Percentiles rank a stretch among this genome's conserved stretches.
phyloP scores from a whole-genome alignment of 1,140 invertebrate species.

The Asobara japonica region DNA sequence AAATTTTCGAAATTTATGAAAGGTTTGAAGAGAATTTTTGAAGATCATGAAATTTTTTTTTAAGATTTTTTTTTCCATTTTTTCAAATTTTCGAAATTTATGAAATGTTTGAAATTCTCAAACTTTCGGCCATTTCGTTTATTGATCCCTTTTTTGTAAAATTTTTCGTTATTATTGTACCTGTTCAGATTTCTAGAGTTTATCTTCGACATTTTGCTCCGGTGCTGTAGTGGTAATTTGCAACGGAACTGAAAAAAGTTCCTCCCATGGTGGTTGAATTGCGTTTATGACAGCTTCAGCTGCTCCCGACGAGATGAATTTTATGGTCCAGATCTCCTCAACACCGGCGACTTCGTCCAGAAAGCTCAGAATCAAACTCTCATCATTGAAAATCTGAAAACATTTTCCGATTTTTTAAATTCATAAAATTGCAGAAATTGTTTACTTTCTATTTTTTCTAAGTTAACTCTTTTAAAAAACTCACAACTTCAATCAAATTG shows the following conservation, averaged over 20 bases:
- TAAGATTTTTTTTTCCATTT: no score
- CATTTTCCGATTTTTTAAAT: slow-evolving; percentile 10
- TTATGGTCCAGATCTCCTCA: slow-evolving; percentile 57
- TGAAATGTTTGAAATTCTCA: no score
- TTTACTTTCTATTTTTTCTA: slow-evolving; percentile 2
- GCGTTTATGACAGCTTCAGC: slow-evolving; percentile 59
- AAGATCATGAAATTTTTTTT: no score
- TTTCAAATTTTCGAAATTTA: no score
- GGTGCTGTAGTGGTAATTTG: slow-evolving; percentile 46
- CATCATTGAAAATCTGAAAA: slow-evolving; percentile 49
- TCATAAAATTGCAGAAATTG: slow-evolving; percentile 5
- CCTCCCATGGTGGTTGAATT: slow-evolving; percentile 62
- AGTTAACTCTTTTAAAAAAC: slow-evolving; percentile 26
- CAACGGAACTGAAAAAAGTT: slow-evolving; percentile 61
- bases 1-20: no score
- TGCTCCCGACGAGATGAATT: slow-evolving; percentile 53
- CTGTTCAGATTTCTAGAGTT: no score
- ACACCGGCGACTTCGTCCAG: slow-evolving; percentile 53
- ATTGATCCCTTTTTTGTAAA: no score
- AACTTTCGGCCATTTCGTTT: no score
- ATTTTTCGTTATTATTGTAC: no score
- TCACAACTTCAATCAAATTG: slow-evolving; percentile 69
- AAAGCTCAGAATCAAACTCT: slow-evolving; percentile 53
- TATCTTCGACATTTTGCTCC: background rate
- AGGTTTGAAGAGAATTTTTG: no score